Base-by-base conservation (phyloP, 2,797 vertebrate species). In the Steatocranus sp. region DNA sequence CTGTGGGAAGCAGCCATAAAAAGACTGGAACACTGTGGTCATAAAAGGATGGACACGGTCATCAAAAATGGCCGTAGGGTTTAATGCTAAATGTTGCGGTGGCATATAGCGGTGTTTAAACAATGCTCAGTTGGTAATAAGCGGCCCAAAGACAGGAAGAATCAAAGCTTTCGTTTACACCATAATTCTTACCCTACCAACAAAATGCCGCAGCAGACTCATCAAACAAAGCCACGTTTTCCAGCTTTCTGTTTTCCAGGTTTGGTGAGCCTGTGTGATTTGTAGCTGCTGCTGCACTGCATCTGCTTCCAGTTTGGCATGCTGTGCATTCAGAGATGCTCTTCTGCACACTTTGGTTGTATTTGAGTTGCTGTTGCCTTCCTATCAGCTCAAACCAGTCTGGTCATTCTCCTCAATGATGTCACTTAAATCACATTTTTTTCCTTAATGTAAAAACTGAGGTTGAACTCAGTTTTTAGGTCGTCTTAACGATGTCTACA, bases 401-500 rank as follows among this genome's bases (percentile, higher is more conserved):
- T 41, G 17, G 5, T 38, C 34, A 20, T 38, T 38, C 34, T 38
- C 5, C 58, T 61, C 56, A 61, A 11, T 11, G 10, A 61, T 61
- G 20, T 66, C 61, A 15, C 61, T 23, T 25, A 68, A 41, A 25
- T 68, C 61, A 17, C 5, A 8, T 38, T 68, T 25, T 20, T 1
- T 34, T n/a, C 30, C 10, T 34, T 5, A 61, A 58, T 58, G 54
- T 58, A 18, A 58, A 34, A 58, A 32, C 30, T 34, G 10, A 34
- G 6, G 56, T 61, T n/a, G 6, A 61, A 34, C 56, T 61, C 27
- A 32, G 27, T 56, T 56, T 56, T 18, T 56, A 32, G 56, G 17
- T 12, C 4, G 0, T 61, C 0, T 61, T 61, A 61, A 61, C 17
- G 0, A 34, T 41, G 36, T 68, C 20, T 63, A 63, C 11, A 61